A percentile compares a stretch with the other conserved stretches of the same genome.
phyloP scores from a whole-genome alignment of 2,888 invertebrate genomes.

The Diadegma fenestrale region DNA sequence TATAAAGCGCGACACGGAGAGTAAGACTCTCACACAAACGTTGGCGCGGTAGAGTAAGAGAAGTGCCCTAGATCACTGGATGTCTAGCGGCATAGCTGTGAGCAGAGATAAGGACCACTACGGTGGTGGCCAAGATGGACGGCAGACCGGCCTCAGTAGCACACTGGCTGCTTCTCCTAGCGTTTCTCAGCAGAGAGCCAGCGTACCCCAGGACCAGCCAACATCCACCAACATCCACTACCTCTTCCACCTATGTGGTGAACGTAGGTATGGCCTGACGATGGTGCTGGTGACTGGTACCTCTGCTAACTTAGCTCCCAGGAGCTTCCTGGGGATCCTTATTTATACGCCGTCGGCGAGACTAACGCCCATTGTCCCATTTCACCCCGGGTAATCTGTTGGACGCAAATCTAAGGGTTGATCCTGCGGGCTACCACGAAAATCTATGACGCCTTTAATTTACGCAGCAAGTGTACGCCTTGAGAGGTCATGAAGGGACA shows the following conservation, averaged over 20 bases:
- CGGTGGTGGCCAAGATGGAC: constrained; percentile 85
- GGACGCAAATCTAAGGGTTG: constrained; percentile 85
- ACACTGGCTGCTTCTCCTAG: constrained; percentile 76
- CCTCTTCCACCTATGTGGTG: constrained; percentile 59
- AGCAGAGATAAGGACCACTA: constrained; percentile 85
- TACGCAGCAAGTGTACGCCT: constrained; percentile 71
- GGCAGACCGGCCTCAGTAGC: constrained; percentile 82
- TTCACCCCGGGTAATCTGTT: constrained; percentile 84
- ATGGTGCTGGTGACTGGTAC: constrained; percentile 53
- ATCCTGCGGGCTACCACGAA: constrained; percentile 85
- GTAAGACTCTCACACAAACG: constrained; percentile 57
- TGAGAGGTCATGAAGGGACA: constrained; percentile 48
- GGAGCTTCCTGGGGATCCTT: constrained; percentile 84
- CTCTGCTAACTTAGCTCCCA: constrained; percentile 75
- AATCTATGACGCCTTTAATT: constrained; percentile 85
- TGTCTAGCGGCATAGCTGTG: constrained; percentile 84
- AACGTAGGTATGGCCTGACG: constrained; percentile 58
- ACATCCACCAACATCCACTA: constrained; percentile 55
- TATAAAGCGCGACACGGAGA: constrained; percentile 64
- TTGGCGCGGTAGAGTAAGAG: constrained; percentile 73
- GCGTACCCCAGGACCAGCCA: constrained; percentile 54
- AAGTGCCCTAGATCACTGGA: constrained; percentile 84
- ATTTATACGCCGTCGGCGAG: constrained; percentile 83
- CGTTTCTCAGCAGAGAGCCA: constrained; percentile 68
- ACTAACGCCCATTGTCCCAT: constrained; percentile 85